Percentiles rank a stretch among this genome's conserved stretches.
Evolutionary conservation across 2,113 vertebrate species (phyloP).

Genomic region (Corythaixoides concolor): DNA sequence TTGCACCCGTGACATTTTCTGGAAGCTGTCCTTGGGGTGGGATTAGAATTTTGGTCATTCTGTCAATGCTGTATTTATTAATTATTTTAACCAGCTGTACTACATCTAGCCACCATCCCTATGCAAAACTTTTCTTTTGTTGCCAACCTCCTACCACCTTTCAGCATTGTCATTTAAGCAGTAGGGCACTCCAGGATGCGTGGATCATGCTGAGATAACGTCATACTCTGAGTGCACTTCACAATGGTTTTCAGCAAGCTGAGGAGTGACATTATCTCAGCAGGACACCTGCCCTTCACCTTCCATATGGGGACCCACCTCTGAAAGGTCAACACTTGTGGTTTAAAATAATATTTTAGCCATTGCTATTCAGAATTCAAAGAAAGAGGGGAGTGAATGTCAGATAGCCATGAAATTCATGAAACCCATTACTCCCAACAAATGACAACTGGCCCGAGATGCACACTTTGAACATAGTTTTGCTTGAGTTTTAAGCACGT

Average conservation of each 20-base stretch:
- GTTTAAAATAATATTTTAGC: slow-evolving; percentile 66
- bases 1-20: background rate
- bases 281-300: slow-evolving; percentile 55
- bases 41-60: background rate
- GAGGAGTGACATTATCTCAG: slow-evolving; percentile 69
- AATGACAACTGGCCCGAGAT: background rate
- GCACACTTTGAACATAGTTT: background rate
- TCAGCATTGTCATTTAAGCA: slow-evolving; percentile 20
- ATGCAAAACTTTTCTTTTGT: background rate
- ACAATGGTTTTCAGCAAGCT: slow-evolving; percentile 50
- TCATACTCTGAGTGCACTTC: slow-evolving; percentile 27
- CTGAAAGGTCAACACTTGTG: slow-evolving; percentile 34
- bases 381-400: background rate
- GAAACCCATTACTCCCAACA: background rate
- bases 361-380: slow-evolving; percentile 29
- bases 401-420: slow-evolving; percentile 40
- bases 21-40: background rate
- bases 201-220: slow-evolving; percentile 7
- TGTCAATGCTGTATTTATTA: background rate
- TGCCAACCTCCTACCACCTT: background rate
- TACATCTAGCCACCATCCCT: background rate
- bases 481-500: background rate
- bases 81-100: slow-evolving; percentile 22
- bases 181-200: background rate
- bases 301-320: slow-evolving; percentile 36